These are phyloP conservation scores for Zoanthus gigantus DNA, from an alignment of 92 coral and sea anemone species.

Conservation along the genomic window DNA sequence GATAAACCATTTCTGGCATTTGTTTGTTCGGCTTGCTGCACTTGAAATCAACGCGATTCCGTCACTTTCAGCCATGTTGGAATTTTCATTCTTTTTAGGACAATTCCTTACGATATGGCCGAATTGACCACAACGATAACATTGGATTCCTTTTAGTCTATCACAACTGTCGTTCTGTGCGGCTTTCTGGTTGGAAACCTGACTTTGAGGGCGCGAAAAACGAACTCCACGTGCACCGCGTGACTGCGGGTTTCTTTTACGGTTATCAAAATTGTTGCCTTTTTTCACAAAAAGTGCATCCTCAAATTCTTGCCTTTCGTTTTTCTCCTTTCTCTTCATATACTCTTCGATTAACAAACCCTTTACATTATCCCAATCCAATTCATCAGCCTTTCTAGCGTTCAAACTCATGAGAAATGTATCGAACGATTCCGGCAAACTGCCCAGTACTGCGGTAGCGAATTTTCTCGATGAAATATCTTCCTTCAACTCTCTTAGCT, in stretches of 20 bases:
- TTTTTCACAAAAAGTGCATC: constrained; percentile 50
- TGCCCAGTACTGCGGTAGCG: constrained; percentile 71
- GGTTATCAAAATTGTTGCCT: constrained; percentile 21
- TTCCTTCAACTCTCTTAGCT: constrained; percentile 52
- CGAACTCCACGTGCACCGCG: constrained; percentile 37
- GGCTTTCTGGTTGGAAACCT: background rate
- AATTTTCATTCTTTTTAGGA: constrained; percentile 53
- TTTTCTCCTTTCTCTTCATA: constrained; percentile 57
- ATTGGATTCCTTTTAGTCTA: constrained; percentile 33
- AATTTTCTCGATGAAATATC: constrained; percentile 44
- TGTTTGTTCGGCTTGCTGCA: constrained; percentile 38
- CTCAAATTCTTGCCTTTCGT: constrained; percentile 37
- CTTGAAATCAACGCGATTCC: constrained; percentile 70
- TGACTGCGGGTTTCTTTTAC: constrained; percentile 30
- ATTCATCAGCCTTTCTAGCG: too few relatives aligned
- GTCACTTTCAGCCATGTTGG: constrained; percentile 63
- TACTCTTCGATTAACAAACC: constrained; percentile 41
- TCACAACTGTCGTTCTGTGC: constrained; percentile 23
- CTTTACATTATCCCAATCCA: constrained; percentile 47
- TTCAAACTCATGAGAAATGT: constrained; percentile 63
- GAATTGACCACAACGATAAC: constrained; percentile 38
- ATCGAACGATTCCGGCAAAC: constrained; percentile 73
- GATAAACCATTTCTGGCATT: constrained; percentile 63
- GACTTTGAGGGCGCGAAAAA: constrained; percentile 39
- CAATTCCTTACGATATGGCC: constrained; percentile 38